A percentile compares a stretch with the other conserved stretches of the same genome.
These are phyloP conservation scores for Pyralis farinalis DNA, from an alignment of 2,888 invertebrate species.

Conservation along the genomic window DNA sequence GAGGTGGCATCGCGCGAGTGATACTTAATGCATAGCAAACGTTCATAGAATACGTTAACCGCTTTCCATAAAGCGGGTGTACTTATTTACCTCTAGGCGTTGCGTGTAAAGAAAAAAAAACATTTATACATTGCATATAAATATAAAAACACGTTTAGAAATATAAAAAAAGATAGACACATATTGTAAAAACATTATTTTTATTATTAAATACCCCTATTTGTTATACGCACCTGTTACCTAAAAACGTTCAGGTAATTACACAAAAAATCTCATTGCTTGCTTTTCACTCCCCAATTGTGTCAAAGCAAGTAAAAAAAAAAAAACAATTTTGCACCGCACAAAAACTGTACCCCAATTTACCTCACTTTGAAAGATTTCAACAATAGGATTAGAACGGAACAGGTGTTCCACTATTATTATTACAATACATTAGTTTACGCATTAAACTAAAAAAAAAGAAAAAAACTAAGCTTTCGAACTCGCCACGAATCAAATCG, in stretches of 20 bases:
- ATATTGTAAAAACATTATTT: too few species aligned
- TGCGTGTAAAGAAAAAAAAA: too few species aligned
- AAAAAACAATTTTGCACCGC: slow-evolving; percentile 22
- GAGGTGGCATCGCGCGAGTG: too few species aligned
- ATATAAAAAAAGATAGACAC: too few species aligned
- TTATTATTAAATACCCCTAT: too few species aligned
- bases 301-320: slow-evolving; percentile 15
- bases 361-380: slow-evolving; percentile 43
- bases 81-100: too few species aligned
- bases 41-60: too few species aligned
- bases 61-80: too few species aligned
- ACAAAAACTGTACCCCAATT: slow-evolving; percentile 40
- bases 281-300: slow-evolving; percentile 14
- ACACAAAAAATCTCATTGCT: slow-evolving; percentile 17
- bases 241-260: not conserved
- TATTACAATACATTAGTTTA: slow-evolving; percentile 75
- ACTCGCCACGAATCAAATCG: slow-evolving; percentile 75
- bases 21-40: too few species aligned
- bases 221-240: too few species aligned
- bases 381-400: slow-evolving; percentile 63
- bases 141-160: too few species aligned
- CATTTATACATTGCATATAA: too few species aligned
- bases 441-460: slow-evolving; percentile 53
- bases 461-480: slow-evolving; percentile 57
- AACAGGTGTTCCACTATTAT: slow-evolving; percentile 76